Evolutionary conservation across 1,140 invertebrate species (phyloP).

Genomic region (Zelostemma sp.): DNA sequence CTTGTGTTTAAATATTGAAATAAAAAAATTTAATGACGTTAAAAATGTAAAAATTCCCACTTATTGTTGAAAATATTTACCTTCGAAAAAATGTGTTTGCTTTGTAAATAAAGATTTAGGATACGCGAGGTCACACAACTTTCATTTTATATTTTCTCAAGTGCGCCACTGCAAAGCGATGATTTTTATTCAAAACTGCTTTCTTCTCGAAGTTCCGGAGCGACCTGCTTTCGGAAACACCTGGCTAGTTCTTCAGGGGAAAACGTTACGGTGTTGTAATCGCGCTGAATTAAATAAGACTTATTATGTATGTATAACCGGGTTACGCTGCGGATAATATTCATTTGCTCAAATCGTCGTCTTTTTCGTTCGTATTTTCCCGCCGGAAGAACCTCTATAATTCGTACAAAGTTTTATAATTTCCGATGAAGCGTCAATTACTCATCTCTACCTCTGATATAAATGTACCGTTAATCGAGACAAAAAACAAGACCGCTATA

Average conservation of each 20-base stretch:
- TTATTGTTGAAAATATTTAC: no score
- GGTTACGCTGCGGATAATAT: background rate
- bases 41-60: no score
- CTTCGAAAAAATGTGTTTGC: no score
- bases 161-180: no score
- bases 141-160: no score
- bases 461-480: background rate
- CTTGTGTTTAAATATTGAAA: no score
- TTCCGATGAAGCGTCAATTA: background rate
- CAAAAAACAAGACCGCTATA: background rate
- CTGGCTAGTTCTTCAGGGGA: background rate
- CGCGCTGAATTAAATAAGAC: slow-evolving; percentile 9
- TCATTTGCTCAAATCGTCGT: background rate
- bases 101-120: no score
- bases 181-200: background rate
- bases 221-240: slow-evolving; percentile 8
- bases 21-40: no score
- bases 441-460: background rate
- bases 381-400: no score
- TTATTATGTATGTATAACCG: slow-evolving; percentile 6
- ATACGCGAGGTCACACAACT: no score
- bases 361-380: background rate
- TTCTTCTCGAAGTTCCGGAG: background rate
- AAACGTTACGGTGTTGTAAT: slow-evolving; percentile 5
- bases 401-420: background rate